A percentile compares a stretch with the other conserved stretches of the same genome.
Conservation (phyloP, 2,113 vertebrate species). For the Oryzias celebensis region DNA sequence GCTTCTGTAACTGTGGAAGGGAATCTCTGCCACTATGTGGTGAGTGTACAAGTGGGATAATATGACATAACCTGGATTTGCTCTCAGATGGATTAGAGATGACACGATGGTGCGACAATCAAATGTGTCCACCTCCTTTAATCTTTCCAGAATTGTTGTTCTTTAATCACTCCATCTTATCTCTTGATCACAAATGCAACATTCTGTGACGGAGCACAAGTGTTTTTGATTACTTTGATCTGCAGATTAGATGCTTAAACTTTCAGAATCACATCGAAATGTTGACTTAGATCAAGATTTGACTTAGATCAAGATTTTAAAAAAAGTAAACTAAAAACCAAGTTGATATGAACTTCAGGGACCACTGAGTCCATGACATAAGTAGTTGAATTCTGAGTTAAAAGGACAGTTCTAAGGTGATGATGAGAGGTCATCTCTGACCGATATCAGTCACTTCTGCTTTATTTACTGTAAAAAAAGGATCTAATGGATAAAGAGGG, state of each 20-base stretch:
- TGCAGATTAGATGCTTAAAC: not conserved
- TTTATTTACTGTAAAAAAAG: constrained; percentile 39
- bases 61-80: constrained; percentile 20
- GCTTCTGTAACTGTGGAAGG: not conserved
- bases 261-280: constrained; percentile 25
- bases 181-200: constrained; percentile 19
- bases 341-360: no score
- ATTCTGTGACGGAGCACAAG: constrained; percentile 28
- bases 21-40: not conserved
- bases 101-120: constrained; percentile 32
- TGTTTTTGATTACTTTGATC: constrained; percentile 44
- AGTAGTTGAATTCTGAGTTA: no score
- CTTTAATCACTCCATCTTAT: constrained; percentile 36
- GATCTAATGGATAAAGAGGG: constrained; percentile 61
- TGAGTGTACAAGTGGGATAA: constrained; percentile 20
- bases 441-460: constrained; percentile 66
- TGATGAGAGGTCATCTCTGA: constrained; percentile 34
- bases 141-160: constrained; percentile 11
- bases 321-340: constrained; percentile 1
- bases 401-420: not conserved
- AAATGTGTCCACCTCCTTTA: constrained; percentile 6
- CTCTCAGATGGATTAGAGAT: constrained; percentile 21
- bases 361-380: no score
- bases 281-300: constrained; percentile 44
- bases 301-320: constrained; percentile 3